Evolutionary conservation across 2,888 invertebrate species (phyloP), one percentile per base, ranked within the genome.

Genomic region (Artemia sinica): DNA sequence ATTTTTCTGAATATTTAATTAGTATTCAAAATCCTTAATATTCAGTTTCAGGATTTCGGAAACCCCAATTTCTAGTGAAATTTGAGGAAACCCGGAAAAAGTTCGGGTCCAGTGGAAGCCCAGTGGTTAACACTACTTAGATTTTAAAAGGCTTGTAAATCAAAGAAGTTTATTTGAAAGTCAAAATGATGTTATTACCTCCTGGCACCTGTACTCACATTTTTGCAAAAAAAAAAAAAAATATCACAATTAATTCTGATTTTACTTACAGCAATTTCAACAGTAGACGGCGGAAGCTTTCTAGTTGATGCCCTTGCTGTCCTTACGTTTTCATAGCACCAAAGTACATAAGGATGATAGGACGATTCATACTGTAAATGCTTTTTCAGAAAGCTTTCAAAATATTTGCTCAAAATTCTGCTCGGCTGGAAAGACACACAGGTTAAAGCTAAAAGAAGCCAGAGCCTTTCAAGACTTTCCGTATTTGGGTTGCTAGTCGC

Each of bases 371-470:
- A 80, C 12, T 73, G 72, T 48, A 86, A 76, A 76, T 84, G 86
- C 76, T 86, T 86, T 74, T 84, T 84, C 67, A 89, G 78, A 76
- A 88, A 89, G 14, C 86, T 86, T 50, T 87, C 82, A 73, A 88
- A 86, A 79, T 91, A 89, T 81, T 89, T 88, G 75, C 85, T 84
- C 10, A 91, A 81, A 0, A 87, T 81, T 78, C 91, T 89, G 73
- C 87, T 86, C 0, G 95, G 93, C 76, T 91, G 90, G 80, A 94
- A 95, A 14, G 93, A 89, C 2, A 94, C 93, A 50, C 92, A 88
- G 74, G 89, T 87, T 69, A 94, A 81, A 77, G 92, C 92, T 67
- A 95, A 82, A 2, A 95, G 79, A 58, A 92, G 81, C 94, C 94
- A 95, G 18, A 92, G 84, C 69, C 89, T 69, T 66, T 69, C 69